Evolutionary conservation across 2,797 vertebrate genomes (phyloP).

Genomic region (Lithobates pipiens): DNA sequence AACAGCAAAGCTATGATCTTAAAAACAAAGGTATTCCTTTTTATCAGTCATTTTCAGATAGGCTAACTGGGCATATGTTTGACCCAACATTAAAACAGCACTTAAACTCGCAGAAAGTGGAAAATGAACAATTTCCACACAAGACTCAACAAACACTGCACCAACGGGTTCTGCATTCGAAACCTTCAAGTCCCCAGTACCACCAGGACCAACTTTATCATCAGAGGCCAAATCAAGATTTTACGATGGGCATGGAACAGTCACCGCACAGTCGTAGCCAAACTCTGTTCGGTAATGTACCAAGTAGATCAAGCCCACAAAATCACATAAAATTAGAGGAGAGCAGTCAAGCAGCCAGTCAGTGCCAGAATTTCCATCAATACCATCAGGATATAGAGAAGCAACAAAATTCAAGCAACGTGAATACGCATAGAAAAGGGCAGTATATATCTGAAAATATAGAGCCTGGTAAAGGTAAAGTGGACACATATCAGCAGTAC

Average conservation of each 20-base stretch:
- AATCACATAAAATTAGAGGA: slow-evolving; percentile 70
- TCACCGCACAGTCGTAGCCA: slow-evolving; percentile 60
- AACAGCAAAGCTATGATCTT: slow-evolving; percentile 70
- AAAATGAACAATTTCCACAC: slow-evolving; percentile 79
- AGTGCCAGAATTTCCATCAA: slow-evolving; percentile 67
- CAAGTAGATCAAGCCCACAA: slow-evolving; percentile 62
- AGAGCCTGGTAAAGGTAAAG: slow-evolving; percentile 63
- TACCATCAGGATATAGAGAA: slow-evolving; percentile 75
- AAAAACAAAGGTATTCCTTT: slow-evolving; percentile 70
- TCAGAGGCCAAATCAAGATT: slow-evolving; percentile 59
- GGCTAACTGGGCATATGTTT: slow-evolving; percentile 72
- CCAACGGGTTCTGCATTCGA: slow-evolving; percentile 71
- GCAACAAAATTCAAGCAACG: slow-evolving; percentile 73
- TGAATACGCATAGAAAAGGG: slow-evolving; percentile 70
- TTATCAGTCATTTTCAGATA: slow-evolving; percentile 70
- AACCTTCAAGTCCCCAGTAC: slow-evolving; percentile 68
- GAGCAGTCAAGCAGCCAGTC: too few relatives aligned
- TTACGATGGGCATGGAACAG: slow-evolving; percentile 71
- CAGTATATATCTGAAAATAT: slow-evolving; percentile 72
- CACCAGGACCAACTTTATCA: slow-evolving; percentile 68
- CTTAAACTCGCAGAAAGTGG: slow-evolving; percentile 79
- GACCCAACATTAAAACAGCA: slow-evolving; percentile 77
- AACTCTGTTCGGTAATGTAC: slow-evolving; percentile 62
- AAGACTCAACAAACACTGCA: slow-evolving; percentile 78
- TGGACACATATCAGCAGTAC: slow-evolving; percentile 76